Evolutionary conservation across 2,888 invertebrate species (phyloP), one percentile per base, ranked within the genome.

Genomic region (Lycocerus yunnanus): DNA sequence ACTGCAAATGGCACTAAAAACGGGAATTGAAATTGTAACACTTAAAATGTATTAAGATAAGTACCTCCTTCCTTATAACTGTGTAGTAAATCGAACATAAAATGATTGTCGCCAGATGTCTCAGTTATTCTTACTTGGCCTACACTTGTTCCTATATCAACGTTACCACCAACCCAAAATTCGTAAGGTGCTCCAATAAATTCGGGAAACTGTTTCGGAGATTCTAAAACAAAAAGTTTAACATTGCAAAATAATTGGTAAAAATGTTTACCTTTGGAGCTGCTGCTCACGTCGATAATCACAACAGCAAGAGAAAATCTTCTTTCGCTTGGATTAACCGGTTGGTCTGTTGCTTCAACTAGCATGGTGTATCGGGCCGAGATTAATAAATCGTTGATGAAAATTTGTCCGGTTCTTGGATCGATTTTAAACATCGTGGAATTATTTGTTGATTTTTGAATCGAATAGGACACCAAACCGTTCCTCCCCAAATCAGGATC

Each of bases 131-230:
- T 90, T 68, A 96, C 93, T 87, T 96, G 96, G 0, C 96, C 96
- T 60, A 96, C 93, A 80, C 95, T 95, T 0, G 95, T 94, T 9
- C 96, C 96, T 76, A 96, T 90, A 0, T 93, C 93, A 5, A 95
- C 95, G 82, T 93, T 94, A n/a, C 92, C 92, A 0, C 95, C 95
- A 24, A 96, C 95, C 95, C 96, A 96, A 85, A 96, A 96, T 83
- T 95, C 95, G 81, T 95, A 96, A 0, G 96, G 95, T 0, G 95
- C 92, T 20, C 95, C 95, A 16, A 95, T 89, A 80, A 96, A 96
- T 82, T 93, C 94, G 2, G 95, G 95, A 18, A 18, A 16, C 18
- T 18, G 16, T 10, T 63, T 15, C 8, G 61, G 20, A 0, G 86
- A 84, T 63, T 88, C 91, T 91, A 78, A 58, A 70, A 70, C 10